Evolutionary conservation across 2,797 vertebrate species (phyloP).

Genomic region (Thalassophryne amazonica): DNA sequence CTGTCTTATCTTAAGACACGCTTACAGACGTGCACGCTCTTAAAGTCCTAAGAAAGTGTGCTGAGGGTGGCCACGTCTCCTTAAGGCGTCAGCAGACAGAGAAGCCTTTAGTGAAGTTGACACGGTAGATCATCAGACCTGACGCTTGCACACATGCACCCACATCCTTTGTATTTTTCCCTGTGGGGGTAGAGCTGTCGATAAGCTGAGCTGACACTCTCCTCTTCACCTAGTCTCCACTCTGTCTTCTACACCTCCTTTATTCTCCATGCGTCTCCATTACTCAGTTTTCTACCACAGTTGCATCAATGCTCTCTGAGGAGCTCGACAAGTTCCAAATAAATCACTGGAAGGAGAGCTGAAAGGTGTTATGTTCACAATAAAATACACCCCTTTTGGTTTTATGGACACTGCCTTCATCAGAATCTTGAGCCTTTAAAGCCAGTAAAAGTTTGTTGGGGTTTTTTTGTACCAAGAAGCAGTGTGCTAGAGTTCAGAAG

Average conservation of each 20-base stretch:
- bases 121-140: constrained; percentile 55
- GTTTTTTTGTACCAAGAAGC: no score
- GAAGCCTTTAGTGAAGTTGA: constrained; percentile 61
- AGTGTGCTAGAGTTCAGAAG: no score
- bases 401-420: no score
- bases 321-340: no score
- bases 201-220: constrained; percentile 56
- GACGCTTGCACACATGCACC: constrained; percentile 10
- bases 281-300: not conserved
- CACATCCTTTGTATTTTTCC: constrained; percentile 43
- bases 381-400: no score
- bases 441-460: no score
- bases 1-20: not conserved
- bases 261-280: not conserved
- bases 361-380: no score
- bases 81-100: constrained; percentile 27
- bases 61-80: constrained; percentile 51
- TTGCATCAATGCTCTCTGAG: not conserved
- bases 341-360: no score
- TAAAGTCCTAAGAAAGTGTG: constrained; percentile 13
- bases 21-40: not conserved
- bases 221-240: constrained; percentile 45
- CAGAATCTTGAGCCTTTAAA: no score
- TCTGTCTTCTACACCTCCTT: constrained; percentile 30
- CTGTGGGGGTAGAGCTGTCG: constrained; percentile 50